Base-by-base conservation (phyloP, 2,797 vertebrate species). In the Ciconia nigra region DNA sequence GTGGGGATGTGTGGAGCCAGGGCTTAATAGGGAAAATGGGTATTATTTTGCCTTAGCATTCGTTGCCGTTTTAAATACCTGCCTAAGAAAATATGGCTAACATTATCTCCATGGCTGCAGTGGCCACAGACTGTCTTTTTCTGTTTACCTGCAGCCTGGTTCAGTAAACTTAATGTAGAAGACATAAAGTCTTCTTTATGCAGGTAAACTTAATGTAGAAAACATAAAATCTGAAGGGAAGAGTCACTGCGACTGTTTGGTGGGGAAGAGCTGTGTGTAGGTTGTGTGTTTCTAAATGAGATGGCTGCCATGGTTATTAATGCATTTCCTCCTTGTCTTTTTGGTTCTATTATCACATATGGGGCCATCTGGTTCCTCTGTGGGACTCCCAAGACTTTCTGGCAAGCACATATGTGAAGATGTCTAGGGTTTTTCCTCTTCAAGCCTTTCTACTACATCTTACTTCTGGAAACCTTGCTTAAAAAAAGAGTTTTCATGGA, bases 321-420 rank as follows among this genome's bases (percentile, higher is more conserved):
- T 70, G 73, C 26, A 14, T 92, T 94, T 96, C 85, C 59, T 88
- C 73, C 73, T n/a, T 51, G 28, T 79, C 55, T 70, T 92, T 80
- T 76, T 76, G 73, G 73, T 79, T 93, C 93, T 59, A 9, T 46
- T 82, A 13, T 90, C 83, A 70, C 82, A 70, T 93, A 94, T 49
- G 87, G 82, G 93, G 65, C 96, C 96, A 97, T 95, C 97, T 97
- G 97, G 86, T 73, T 91, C 58, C 97, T 95, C 96, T 88, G 95
- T 83, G 87, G 94, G 97, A 89, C 82, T 94, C 92, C 89, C 82
- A 91, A 89, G 92, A 19, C 90, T 15, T 89, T 65, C 69, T 97
- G 96, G 94, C 95, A 94, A 74, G 49, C 71, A 7, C 1, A 0
- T 13, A 15, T 0, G 0, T 61, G 67, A 85, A 39, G 14, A 61